A percentile compares a stretch with the other conserved stretches of the same genome.
Evolutionary conservation across 1,140 invertebrate species (phyloP).

Genomic region (Campoletis sonorensis): DNA sequence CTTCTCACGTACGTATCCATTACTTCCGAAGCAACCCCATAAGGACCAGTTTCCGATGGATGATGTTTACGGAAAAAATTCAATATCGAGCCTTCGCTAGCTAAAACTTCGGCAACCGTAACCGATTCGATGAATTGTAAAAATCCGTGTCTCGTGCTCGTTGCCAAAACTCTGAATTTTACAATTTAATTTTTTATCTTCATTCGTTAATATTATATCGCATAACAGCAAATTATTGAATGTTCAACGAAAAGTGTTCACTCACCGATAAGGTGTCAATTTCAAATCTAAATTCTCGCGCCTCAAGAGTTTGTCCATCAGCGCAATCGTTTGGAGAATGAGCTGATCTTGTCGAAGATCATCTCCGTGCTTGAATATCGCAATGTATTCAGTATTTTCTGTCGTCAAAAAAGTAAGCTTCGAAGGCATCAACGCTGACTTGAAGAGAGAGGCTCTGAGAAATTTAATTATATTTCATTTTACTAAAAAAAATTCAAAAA

Average conservation of each 20-base stretch:
- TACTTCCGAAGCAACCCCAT: constrained; percentile 93
- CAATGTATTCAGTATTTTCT: constrained; percentile 91
- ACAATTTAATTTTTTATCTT: background rate
- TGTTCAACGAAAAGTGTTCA: background rate
- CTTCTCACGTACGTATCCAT: constrained; percentile 99
- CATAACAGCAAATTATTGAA: constrained; percentile 34
- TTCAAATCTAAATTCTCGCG: constrained; percentile 97
- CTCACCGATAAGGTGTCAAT: constrained; percentile 92
- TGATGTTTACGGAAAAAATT: constrained; percentile 95
- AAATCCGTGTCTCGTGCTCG: constrained; percentile 96
- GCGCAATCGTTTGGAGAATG: constrained; percentile 96
- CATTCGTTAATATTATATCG: too few species aligned
- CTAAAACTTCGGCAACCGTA: constrained; percentile 93
- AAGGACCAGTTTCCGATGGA: constrained; percentile 90
- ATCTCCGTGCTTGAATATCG: constrained; percentile 99
- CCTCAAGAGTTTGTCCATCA: constrained; percentile 97
- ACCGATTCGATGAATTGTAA: constrained; percentile 98
- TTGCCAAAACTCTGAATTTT: constrained; percentile 71
- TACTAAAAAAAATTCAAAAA: constrained; percentile 23
- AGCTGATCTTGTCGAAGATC: constrained; percentile 99
- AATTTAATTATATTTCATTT: constrained; percentile 38
- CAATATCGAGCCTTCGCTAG: constrained; percentile 90
- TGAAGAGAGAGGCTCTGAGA: constrained; percentile 91
- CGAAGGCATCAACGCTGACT: constrained; percentile 98
- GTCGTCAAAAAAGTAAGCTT: constrained; percentile 93